Evolutionary conservation across 1,140 invertebrate species (phyloP).

Genomic region (Epicauta chinensis): DNA sequence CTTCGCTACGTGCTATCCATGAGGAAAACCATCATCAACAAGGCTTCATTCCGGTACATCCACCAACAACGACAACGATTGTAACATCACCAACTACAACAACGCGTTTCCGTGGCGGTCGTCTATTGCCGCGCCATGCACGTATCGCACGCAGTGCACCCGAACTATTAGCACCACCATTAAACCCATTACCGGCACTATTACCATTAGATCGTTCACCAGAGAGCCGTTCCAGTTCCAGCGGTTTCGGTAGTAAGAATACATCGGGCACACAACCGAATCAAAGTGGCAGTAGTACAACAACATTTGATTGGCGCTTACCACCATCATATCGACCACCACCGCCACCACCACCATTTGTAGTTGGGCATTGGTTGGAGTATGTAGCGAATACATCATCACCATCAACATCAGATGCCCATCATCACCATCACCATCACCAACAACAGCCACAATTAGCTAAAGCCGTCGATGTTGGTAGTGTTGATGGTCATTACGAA

Average conservation of each 20-base stretch:
- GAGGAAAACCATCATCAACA: conserved; percentile 47
- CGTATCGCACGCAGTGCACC: conserved; percentile 58
- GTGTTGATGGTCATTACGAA: conserved; percentile 93
- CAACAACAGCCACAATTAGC: conserved; percentile 44
- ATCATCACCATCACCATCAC: conserved; percentile 41
- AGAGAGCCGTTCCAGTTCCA: conserved; percentile 78
- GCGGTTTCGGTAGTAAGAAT: conserved; percentile 87
- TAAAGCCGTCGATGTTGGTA: conserved; percentile 67
- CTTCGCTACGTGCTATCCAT: conserved; percentile 65
- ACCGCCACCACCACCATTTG: conserved; percentile 52
- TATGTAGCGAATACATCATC: conserved; percentile 48
- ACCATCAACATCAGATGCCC: conserved; percentile 45
- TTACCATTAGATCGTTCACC: conserved; percentile 66
- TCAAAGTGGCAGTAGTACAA: conserved; percentile 65
- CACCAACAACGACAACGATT: conserved; percentile 43
- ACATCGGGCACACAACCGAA: conserved; percentile 69
- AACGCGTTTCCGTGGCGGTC: conserved; percentile 26
- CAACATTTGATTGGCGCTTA: conserved; percentile 62
- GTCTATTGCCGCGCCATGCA: conserved; percentile 55
- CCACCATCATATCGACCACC: conserved; percentile 63
- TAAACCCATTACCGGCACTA: too few relatives aligned
- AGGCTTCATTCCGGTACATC: conserved; percentile 55
- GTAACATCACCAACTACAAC: conserved; percentile 45
- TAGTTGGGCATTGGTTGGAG: conserved; percentile 55
- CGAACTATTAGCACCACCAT: conserved; percentile 52